phyloP scores from a whole-genome alignment of 2,888 invertebrate genomes.

The Physocephala rufipes region DNA sequence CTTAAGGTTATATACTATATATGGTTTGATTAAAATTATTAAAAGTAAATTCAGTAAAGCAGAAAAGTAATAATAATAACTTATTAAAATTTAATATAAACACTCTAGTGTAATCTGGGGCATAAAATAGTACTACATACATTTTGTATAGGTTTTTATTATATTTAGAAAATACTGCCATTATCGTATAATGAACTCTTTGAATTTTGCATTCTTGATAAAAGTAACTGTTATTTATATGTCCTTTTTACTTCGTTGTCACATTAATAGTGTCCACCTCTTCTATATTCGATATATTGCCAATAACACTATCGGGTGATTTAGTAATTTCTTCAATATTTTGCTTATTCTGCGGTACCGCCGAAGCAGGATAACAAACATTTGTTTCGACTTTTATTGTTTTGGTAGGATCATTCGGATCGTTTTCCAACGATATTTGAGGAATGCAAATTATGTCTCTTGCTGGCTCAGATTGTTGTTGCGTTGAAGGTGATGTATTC shows the following conservation, averaged over 20 bases:
- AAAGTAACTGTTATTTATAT: no score
- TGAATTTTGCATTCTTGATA: no score
- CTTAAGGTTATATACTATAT: no score
- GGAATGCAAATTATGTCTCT: constrained; percentile 29
- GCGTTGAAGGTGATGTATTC: neutral
- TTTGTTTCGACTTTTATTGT: neutral
- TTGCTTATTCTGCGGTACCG: neutral
- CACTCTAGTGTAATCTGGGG: no score
- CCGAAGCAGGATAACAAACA: constrained; percentile 27
- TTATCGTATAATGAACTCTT: no score
- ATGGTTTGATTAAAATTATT: no score
- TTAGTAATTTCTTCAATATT: neutral
- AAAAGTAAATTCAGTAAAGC: no score
- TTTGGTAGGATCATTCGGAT: neutral
- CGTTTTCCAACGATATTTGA: neutral
- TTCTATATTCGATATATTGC: constrained; percentile 17
- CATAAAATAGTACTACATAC: no score
- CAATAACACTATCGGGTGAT: constrained; percentile 30
- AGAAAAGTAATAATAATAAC: no score
- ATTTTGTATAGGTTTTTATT: no score
- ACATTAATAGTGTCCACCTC: neutral
- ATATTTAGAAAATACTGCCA: no score
- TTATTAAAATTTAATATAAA: no score
- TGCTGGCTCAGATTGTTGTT: constrained; percentile 2
- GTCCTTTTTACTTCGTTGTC: neutral